Evolutionary conservation across 1,140 invertebrate genomes (phyloP), one percentile per base, ranked within the genome.

Genomic region (Hylaeus anthracinus): DNA sequence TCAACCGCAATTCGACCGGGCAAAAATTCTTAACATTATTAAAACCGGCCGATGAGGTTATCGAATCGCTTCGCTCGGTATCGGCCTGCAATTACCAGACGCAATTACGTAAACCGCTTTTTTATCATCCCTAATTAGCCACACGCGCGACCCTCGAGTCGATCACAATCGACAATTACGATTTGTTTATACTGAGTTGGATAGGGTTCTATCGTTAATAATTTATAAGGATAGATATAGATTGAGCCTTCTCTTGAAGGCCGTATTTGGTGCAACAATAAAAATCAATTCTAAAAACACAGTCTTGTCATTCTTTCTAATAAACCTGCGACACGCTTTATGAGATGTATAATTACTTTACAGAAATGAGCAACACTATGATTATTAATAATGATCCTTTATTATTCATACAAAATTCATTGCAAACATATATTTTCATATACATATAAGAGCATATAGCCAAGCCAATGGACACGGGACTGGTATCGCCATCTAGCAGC

Each of bases 21-120:
- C 55, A 85, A 85, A 85, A 83, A 75, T 79, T 83, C 61, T 53
- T 61, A 85, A 85, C 83, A 80, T 85, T 83, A 64, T 69, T 85
- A 61, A 83, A 85, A 80, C 81, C 71, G 82, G 80, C 48, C 58
- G 77, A 65, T 65, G 77, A 74, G 71, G 70, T 73, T 79, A 79
- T 79, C 77, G 53, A 65, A 66, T 72, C 77, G 6, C 26, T 74
- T 10, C 56, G 51, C 43, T 56, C 53, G 51, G 55, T 79, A 72
- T 61, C 43, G 14, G 39, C 14, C 53, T 6, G 48, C 53, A 73
- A 74, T 75, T 67, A 75, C 55, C 15, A 66, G 41, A 39, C 15
- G 55, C 55, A 80, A 80, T 80, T 80, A 80, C 72, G 41, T 67
- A 75, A 80, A 75, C 15, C 12, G 51, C 12, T 8, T 70, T 81